A percentile compares a stretch with the other conserved stretches of the same genome.
Conservation (phyloP, 1,140 invertebrate genomes). For the Leptopilina boulardi region DNA sequence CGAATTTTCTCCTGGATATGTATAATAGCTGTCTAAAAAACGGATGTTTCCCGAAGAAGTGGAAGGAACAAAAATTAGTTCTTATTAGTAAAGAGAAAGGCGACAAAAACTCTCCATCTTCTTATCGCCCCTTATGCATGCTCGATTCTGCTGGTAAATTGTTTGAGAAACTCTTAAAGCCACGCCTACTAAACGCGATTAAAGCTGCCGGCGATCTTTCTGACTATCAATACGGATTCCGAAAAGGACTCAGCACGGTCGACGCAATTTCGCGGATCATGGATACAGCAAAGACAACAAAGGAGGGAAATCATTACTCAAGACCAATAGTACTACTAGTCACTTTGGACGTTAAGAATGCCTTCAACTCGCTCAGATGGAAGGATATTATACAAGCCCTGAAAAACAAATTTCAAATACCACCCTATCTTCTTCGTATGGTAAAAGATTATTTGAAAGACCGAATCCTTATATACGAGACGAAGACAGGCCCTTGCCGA, state of each 20-base stretch:
- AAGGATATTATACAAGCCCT: not conserved
- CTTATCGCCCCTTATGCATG: conserved; percentile 25
- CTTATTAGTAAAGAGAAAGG: conserved; percentile 24
- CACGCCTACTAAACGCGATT: not conserved
- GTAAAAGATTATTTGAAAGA: conserved; percentile 1
- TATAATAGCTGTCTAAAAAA: conserved; percentile 44
- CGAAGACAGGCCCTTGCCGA: not conserved
- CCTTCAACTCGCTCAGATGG: conserved; percentile 28
- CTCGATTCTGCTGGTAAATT: conserved; percentile 29
- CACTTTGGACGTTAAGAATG: conserved; percentile 24
- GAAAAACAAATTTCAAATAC: not conserved
- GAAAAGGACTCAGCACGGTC: not conserved
- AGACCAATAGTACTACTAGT: not conserved
- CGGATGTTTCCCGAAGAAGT: conserved; percentile 37
- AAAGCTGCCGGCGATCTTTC: not conserved
- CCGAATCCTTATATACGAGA: not conserved
- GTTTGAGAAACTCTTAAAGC: not conserved
- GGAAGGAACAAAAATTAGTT: conserved; percentile 10
- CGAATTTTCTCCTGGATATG: conserved; percentile 40
- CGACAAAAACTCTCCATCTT: not conserved
- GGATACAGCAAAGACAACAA: not conserved
- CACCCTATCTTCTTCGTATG: not conserved
- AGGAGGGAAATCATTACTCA: not conserved
- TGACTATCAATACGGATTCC: not conserved
- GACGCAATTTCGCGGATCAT: not conserved